phyloP scores from a whole-genome alignment of 2,888 invertebrate genomes.

The Torymus tubicola region DNA sequence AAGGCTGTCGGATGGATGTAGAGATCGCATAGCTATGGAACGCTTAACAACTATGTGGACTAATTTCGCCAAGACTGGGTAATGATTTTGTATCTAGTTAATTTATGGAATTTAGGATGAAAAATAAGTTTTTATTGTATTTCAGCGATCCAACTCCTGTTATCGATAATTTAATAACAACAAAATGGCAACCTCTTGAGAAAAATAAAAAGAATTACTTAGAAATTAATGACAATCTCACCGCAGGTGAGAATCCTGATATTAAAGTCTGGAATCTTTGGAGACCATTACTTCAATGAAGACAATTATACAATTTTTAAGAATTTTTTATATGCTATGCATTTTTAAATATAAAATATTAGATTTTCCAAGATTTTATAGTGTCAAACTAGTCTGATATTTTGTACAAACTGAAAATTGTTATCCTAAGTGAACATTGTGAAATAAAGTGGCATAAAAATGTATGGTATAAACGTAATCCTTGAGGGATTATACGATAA shows the following conservation, averaged over 20 bases:
- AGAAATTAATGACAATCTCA: conserved; percentile 62
- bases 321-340: too few species aligned
- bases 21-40: conserved; percentile 63
- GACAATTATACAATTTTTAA: not conserved
- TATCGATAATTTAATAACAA: conserved; percentile 60
- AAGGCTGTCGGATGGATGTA: conserved; percentile 59
- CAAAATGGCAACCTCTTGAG: conserved; percentile 63
- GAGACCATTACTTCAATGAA: conserved; percentile 56
- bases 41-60: conserved; percentile 68
- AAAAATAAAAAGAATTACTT: conserved; percentile 60
- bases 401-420: too few species aligned
- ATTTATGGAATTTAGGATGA: too few species aligned
- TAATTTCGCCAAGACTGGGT: conserved; percentile 70
- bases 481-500: too few species aligned
- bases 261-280: conserved; percentile 58
- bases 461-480: too few species aligned
- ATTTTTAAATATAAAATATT: too few species aligned
- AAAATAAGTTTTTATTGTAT: not conserved
- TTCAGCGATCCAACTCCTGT: conserved; percentile 66
- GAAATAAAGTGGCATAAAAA: too few species aligned
- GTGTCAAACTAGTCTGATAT: too few species aligned
- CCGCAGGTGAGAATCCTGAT: conserved; percentile 52
- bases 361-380: too few species aligned
- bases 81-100: not conserved
- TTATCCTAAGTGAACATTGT: too few species aligned